Base-by-base conservation (phyloP, 2,888 invertebrate genomes). In the Coenonympha glycerion region DNA sequence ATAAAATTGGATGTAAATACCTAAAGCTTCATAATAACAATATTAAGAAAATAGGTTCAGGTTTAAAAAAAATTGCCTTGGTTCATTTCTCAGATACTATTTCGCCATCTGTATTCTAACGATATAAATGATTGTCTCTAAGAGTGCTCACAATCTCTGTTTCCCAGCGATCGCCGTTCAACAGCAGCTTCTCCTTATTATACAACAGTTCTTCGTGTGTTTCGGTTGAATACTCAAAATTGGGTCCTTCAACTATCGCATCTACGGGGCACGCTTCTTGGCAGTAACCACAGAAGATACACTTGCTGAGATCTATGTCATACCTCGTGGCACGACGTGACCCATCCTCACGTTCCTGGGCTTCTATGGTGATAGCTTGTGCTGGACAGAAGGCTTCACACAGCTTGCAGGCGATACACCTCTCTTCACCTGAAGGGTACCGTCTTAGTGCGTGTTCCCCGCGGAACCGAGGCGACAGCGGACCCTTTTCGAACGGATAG, bases 351-450 rank as follows among this genome's bases (percentile, higher is more conserved):
- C 99, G 90, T 65, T 96, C 95, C 76, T 99, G 98, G 0, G 99
- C 98, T 76, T 99, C 99, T 69, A 99, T 99, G 0, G 99, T 99
- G 62, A 99, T 99, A 0, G 99, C 94, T 87, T 98, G 98, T 11
- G 99, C 98, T 2, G 99, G 99, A 70, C 99, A 99, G 68, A 99
- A 95, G 0, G 99, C 99, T 82, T 99, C 99, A 73, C 99, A 99
- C 8, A 99, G 88, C 84, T 99, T 99, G 79, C 99, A 99, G 2
- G 99, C 99, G 74, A 99, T 99, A 77, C 99, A 99, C 46, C 99
- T 90, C 81, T 99, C 99, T 76, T 99, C 99, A 0, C 99, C 99
- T 3, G 97, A 96, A 0, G 99, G 98, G 79, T 97, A 96, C 37
- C 99, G 90, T 51, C 99, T 90, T 47, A 99, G 85, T n/a, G 98